Evolutionary conservation across 2,888 invertebrate genomes (phyloP), one percentile per base, ranked within the genome.

Genomic region (Eustalomyia histrio): DNA sequence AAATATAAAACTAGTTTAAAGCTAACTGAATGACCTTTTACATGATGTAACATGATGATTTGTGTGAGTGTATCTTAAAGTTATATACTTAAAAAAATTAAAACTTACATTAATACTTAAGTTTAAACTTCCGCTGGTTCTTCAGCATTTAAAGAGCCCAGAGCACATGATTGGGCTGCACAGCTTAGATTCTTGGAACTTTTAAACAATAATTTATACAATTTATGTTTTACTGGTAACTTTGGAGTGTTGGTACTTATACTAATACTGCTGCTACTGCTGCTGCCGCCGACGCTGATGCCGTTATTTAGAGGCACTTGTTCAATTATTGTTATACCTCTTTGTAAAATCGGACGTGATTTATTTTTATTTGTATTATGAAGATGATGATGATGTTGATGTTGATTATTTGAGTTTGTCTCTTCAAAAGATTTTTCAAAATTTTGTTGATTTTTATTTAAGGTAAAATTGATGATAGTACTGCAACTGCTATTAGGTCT

Each of bases 191-290:
- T 90, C 80, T 87, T 88, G n/a, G 90, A 89, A 84, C 88, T 86
- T 83, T 90, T 89, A 82, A 90, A 90, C 83, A 91, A 87, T 83
- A 89, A 87, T 81, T 91, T 88, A 79, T 90, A 87, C 35, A 91
- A 85, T 47, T 85, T 84, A 8, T 87, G 85, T 50, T 85, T 84
- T 1, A 85, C 76, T 61, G 86, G 84, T 68, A 85, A 85, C 55
- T 87, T 87, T 18, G 85, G 74, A 39, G 72, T 69, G 53, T 58
- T 76, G 29, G 29, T 6, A 18, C n/a, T 57, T 50, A 1, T 39
- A 35, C 8, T 33, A n/a, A 8, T 53, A 9, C 10, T 65, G 52
- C 17, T 53, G 14, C n/a, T 58, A 61, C 63, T 52, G 47, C 29
- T 6, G 29, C 4, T 1, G 7, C 29, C 29, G 5, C 5, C 5